Evolutionary conservation across 2,113 vertebrate species (phyloP), one percentile per base, ranked within the genome.

Genomic region (Ceratotherium simum): DNA sequence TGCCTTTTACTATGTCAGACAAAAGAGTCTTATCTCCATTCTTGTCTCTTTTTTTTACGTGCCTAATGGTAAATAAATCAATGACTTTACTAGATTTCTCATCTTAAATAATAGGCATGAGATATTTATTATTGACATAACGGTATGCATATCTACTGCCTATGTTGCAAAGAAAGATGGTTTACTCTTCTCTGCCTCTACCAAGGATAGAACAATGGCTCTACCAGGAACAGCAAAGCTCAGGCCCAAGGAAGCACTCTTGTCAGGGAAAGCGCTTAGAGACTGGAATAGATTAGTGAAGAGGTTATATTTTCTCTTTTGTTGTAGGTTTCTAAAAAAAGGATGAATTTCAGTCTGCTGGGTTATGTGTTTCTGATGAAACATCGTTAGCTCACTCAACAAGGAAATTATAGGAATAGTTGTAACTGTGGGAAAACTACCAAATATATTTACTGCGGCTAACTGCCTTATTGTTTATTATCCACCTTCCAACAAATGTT

Each of bases 21-120:
- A 72, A 84, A 86, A 69, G n/a, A 73, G 13, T 95, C 70, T 94
- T 79, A 72, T 84, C 67, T 65, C 84, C n/a, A 78, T 64, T 39
- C 9, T 92, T 95, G 25, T 36, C 31, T 75, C 23, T 72, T 89
- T 56, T 56, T 56, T 95, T 87, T 75, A 23, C 16, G 46, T 58
- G 8, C 17, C 29, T 64, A 48, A 13, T 54, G 29, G 17, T 73
- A 73, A 89, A 60, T 86, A 96, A 67, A 83, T 65, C 8, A 10
- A 42, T 90, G 29, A 78, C 17, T 51, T 62, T 79, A 39, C 17
- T 27, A 84, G 58, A 92, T n/a, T 97, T 51, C n/a, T 92, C 90
- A 75, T 72, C 64, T 78, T 85, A 92, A 90, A 58, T 8, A 83
- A 48, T 31, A 2, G 5, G 12, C 33, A 29, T 79, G 20, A 78